Conservation (phyloP, 2,113 vertebrate species). For the Paralichthys olivaceus region DNA sequence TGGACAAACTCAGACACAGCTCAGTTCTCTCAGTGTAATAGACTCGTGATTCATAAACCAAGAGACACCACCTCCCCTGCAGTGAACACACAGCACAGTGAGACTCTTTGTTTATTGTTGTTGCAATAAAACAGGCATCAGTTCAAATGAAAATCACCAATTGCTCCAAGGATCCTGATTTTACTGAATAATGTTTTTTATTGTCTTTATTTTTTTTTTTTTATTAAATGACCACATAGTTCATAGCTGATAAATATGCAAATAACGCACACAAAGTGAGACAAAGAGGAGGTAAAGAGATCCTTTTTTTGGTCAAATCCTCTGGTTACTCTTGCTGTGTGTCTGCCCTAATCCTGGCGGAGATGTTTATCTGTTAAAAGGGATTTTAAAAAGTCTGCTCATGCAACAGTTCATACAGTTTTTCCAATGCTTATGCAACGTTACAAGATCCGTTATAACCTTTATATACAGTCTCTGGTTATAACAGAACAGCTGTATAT, state of each 20-base stretch:
- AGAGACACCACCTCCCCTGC: slow-evolving; percentile 17
- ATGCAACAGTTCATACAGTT: neutral
- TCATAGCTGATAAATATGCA: neutral
- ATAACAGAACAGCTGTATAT: neutral
- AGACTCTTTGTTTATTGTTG: neutral
- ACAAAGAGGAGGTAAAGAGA: too few species aligned
- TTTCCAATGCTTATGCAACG: neutral
- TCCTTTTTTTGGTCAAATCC: too few species aligned
- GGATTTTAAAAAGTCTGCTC: neutral
- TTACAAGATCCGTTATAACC: too few species aligned
- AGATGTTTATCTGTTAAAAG: neutral
- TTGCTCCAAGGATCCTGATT: too few species aligned
- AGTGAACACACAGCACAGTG: slow-evolving; percentile 1
- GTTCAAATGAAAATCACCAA: neutral
- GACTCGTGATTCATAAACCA: slow-evolving; percentile 27
- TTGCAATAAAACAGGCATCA: neutral
- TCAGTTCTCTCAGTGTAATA: slow-evolving; percentile 2
- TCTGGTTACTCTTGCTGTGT: too few species aligned
- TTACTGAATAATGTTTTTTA: too few species aligned
- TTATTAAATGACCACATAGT: too few species aligned
- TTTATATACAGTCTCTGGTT: too few species aligned
- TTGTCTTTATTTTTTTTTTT: too few species aligned
- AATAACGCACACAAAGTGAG: neutral
- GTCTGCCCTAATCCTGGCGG: too few species aligned
- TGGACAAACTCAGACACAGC: slow-evolving; percentile 44